A percentile compares a stretch with the other conserved stretches of the same genome.
phyloP scores from a whole-genome alignment of 2,113 vertebrate genomes.

The Datnioides undecimradiatus region DNA sequence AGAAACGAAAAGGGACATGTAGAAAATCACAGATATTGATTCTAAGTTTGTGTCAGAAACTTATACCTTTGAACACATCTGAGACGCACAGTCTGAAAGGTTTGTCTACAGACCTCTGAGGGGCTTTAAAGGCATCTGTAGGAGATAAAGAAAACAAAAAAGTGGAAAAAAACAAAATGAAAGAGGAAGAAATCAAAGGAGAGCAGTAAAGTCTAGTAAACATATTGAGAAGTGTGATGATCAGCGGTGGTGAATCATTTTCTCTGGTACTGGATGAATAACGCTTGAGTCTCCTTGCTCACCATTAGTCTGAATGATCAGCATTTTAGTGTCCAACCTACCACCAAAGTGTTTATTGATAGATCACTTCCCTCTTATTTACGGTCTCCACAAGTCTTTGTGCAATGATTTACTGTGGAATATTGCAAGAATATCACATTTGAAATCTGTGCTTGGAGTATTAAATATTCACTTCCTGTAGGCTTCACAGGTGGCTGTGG shows the following conservation, averaged over 20 bases:
- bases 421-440: not conserved
- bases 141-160: slow-evolving; percentile 11
- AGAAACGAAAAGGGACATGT: not conserved
- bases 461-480: not conserved
- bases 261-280: slow-evolving; percentile 21
- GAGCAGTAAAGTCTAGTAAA: not conserved
- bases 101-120: slow-evolving; percentile 93
- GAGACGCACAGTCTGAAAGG: slow-evolving; percentile 96
- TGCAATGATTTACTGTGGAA: not conserved
- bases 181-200: slow-evolving; percentile 12
- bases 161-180: not conserved
- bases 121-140: slow-evolving; percentile 93
- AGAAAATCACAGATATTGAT: not conserved
- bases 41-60: not conserved
- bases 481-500: not conserved
- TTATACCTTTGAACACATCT: slow-evolving; percentile 97
- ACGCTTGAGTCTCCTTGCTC: not conserved
- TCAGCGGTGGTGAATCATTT: slow-evolving; percentile 32
- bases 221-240: not conserved
- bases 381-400: not conserved
- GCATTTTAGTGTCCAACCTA: not conserved
- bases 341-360: no score
- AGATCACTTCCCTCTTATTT: not conserved
- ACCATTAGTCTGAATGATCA: not conserved
- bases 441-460: not conserved